Evolutionary conservation across 2,888 invertebrate species (phyloP).

Genomic region (Monochamus alternatus): DNA sequence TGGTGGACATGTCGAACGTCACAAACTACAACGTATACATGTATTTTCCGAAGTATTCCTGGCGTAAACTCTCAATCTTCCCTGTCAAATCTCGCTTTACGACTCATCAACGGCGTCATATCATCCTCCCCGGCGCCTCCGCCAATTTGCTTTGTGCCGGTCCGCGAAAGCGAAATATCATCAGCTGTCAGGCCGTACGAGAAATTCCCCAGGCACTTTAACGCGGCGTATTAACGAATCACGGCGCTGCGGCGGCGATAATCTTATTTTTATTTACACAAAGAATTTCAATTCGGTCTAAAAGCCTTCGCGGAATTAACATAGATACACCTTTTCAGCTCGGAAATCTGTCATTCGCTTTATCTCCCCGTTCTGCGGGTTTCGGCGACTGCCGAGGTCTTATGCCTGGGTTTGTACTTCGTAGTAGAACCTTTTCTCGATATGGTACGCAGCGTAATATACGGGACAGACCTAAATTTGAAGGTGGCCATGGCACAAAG

Average conservation of each 20-base stretch:
- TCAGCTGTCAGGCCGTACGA: background rate
- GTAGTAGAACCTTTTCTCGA: background rate
- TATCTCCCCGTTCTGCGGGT: background rate
- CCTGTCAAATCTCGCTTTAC: too few relatives aligned
- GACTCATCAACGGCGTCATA: too few relatives aligned
- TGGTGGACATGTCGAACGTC: too few relatives aligned
- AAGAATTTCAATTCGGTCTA: constrained; percentile 7
- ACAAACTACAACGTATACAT: too few relatives aligned
- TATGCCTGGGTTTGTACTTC: background rate
- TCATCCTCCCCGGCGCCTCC: too few relatives aligned
- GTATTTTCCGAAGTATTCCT: too few relatives aligned
- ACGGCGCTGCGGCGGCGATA: background rate
- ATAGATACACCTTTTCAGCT: constrained; percentile 8
- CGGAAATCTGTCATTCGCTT: background rate
- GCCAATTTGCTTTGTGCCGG: too few relatives aligned
- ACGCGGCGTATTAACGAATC: constrained; percentile 1
- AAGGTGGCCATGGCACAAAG: too few relatives aligned
- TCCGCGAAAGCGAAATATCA: background rate
- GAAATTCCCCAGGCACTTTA: constrained; percentile 2
- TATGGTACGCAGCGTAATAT: background rate
- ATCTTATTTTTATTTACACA: constrained; percentile 18
- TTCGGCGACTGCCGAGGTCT: background rate
- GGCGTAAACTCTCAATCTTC: too few relatives aligned
- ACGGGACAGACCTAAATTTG: too few relatives aligned
- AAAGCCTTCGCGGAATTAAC: constrained; percentile 23